A percentile compares a stretch with the other conserved stretches of the same genome.
These are phyloP conservation scores for Clytia hemisphaerica DNA, from an alignment of 30 jellyfish, hydroid and myxozoan genomes.

Conservation along the genomic window DNA sequence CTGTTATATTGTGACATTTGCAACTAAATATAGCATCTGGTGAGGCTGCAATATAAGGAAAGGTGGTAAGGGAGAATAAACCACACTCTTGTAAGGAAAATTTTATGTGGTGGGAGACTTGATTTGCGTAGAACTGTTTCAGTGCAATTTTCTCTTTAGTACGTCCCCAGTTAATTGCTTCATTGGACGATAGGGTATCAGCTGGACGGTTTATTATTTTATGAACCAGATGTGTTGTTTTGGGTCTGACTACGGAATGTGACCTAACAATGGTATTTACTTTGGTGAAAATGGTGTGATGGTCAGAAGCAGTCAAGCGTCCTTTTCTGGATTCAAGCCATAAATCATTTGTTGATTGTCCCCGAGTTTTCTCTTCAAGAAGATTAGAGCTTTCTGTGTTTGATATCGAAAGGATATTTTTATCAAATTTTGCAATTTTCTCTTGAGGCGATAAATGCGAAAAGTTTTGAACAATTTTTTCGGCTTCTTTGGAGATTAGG, in stretches of 20 bases:
- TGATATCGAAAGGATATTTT: no score
- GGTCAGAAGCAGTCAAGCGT: constrained; percentile 22
- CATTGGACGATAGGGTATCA: neutral
- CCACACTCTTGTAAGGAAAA: constrained; percentile 3
- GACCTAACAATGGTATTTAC: constrained; percentile 13
- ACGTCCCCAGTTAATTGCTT: constrained; percentile 11
- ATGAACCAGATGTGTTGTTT: constrained; percentile 17
- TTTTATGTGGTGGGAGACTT: neutral
- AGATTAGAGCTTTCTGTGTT: neutral
- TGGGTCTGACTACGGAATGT: constrained; percentile 1
- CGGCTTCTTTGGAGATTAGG: no score
- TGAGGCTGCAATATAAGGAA: constrained; percentile 10
- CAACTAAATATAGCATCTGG: constrained; percentile 5
- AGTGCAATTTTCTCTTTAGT: neutral
- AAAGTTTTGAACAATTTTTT: no score
- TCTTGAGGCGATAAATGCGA: no score
- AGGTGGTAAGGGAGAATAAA: neutral
- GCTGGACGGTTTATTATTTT: neutral
- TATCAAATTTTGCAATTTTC: no score
- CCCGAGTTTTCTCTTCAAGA: no score
- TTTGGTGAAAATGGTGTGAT: constrained; percentile 8
- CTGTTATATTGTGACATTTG: neutral
- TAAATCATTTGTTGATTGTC: constrained; percentile 6
- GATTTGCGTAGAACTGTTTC: neutral
- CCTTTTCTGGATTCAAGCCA: constrained; percentile 24